These are phyloP conservation scores for Gymnocheta viridis DNA, from an alignment of 2,888 invertebrate genomes.

Conservation along the genomic window DNA sequence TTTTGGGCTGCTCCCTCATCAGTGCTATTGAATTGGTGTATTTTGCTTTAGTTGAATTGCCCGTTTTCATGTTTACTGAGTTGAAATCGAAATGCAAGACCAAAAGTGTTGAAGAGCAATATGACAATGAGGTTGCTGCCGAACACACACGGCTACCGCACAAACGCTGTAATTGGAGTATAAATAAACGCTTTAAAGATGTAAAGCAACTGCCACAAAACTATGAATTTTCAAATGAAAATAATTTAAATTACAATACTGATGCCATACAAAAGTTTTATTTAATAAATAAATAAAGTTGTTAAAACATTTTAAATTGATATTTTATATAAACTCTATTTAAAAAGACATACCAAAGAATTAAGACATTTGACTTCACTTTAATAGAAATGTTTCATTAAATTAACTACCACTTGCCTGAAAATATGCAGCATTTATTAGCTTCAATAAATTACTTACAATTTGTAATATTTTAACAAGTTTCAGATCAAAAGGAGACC, in stretches of 20 bases:
- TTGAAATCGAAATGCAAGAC: not conserved
- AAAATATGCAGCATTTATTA: too few relatives aligned
- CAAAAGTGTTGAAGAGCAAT: not conserved
- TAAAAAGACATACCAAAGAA: not conserved
- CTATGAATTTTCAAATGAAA: not conserved
- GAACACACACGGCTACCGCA: not conserved
- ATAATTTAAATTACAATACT: not conserved
- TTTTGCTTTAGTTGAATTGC: conserved; percentile 78
- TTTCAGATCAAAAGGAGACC: too few relatives aligned
- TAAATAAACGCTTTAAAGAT: conserved; percentile 16
- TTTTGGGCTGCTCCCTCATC: conserved; percentile 83
- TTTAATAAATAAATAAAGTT: not conserved
- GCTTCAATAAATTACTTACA: conserved; percentile 8
- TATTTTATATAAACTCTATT: not conserved
- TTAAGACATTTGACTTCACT: not conserved
- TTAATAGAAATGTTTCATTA: not conserved
- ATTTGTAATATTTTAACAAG: conserved; percentile 25
- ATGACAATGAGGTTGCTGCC: rapidly evolving
- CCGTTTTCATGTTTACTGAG: conserved; percentile 63
- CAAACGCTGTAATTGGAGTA: not conserved
- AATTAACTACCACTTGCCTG: not conserved
- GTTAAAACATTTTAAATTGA: not conserved
- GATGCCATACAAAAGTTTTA: not conserved
- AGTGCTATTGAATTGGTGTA: conserved; percentile 82
- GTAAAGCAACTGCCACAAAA: not conserved